Evolutionary conservation across 2,113 vertebrate species (phyloP).

Genomic region (Oryzias javanicus): DNA sequence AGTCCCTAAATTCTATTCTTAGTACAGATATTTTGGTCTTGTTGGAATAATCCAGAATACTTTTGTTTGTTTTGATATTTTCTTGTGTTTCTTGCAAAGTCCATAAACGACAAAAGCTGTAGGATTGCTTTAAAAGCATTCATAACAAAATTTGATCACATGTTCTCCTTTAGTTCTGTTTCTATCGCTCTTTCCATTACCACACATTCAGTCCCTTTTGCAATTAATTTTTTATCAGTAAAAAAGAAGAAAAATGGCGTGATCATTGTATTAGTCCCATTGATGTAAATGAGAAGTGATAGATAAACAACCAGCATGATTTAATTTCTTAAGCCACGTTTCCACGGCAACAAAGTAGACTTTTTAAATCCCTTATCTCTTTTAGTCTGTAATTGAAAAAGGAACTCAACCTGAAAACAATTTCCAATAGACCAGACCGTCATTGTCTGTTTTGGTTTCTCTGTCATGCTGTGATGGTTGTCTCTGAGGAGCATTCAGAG

Average conservation of each 20-base stretch:
- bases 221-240: neutral
- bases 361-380: constrained; percentile 26
- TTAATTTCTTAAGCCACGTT: constrained; percentile 28
- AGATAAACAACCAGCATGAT: constrained; percentile 23
- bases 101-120: no score
- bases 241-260: constrained; percentile 9
- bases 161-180: no score
- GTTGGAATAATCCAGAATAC: no score
- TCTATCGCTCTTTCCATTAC: no score
- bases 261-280: neutral
- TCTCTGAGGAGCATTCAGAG: constrained; percentile 61
- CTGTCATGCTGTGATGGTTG: constrained; percentile 36
- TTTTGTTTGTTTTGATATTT: no score
- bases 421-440: constrained; percentile 37
- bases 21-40: no score
- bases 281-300: constrained; percentile 12
- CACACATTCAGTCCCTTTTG: neutral
- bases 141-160: no score
- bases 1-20: no score
- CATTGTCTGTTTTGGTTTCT: constrained; percentile 62
- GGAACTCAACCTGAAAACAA: constrained; percentile 33
- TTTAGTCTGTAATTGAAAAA: constrained; percentile 39
- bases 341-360: constrained; percentile 11
- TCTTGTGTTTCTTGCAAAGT: no score
- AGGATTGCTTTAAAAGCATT: no score